Evolutionary conservation across 2,888 invertebrate species (phyloP), one percentile per base, ranked within the genome.

Genomic region (Bellardia bayeri): DNA sequence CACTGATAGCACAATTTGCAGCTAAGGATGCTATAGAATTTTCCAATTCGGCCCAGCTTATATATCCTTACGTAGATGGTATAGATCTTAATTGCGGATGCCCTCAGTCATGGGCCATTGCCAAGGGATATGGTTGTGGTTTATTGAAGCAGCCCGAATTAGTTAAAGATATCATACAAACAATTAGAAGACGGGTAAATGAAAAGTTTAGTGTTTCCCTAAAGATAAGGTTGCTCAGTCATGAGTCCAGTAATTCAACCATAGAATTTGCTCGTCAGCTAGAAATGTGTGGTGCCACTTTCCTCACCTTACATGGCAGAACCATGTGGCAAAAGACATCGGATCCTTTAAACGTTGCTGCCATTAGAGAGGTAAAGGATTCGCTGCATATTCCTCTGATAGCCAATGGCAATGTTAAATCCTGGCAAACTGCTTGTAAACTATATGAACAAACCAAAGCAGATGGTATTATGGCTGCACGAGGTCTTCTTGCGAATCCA

Each of bases 41-140:
- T 94, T 95, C 97, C 3, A 95, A 95, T 91, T 98, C 99, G 37
- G 95, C 98, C 4, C 96, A 97, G 94, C 94, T 99, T 89, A 95
- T 98, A 51, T 96, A 96, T 89, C 96, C 96, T 95, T 97, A 96
- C 94, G 96, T 97, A 79, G 97, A 97, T 94, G 99, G 99, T 7
- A 97, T 99, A 2, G 99, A 99, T 94, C 94, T 99, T 51, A 99
- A 99, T 93, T 99, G 99, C 94, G 99, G 99, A 0, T 99, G 99
- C 91, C 99, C 99, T 0, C 99, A 99, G 94, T 95, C 96, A 89
- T 99, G 99, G 99, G 99, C 99, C 0, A 96, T 97, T 94, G 95
- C 97, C 89, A 97, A 98, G 92, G 98, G 98, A 4, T 97, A 97
- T 92, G 99, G 99, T 0, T 97, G 97, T 91, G 96, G 96, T 85